Base-by-base conservation (phyloP, 1,140 invertebrate species). In the Cardiocondyla obscurior region DNA sequence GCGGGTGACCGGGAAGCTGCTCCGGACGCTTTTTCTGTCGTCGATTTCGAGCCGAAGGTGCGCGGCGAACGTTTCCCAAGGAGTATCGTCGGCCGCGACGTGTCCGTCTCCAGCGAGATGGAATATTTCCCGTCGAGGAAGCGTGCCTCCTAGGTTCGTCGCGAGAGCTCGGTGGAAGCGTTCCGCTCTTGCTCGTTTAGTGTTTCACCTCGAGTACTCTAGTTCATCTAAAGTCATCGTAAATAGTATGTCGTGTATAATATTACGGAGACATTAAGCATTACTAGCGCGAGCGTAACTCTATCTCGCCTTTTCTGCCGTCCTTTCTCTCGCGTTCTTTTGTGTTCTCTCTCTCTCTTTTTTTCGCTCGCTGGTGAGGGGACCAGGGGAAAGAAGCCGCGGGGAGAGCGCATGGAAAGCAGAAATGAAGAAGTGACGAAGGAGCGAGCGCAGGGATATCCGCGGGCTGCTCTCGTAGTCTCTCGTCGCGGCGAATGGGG, bases 201-300 rank as follows among this genome's bases (percentile, higher is more conserved):
- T 65, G 30, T 28, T 51, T 42, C 46, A 44, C 53, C 67, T 81
- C 36, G 46, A 81, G 57, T 76, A 85, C 16, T 14, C 83, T 84
- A 85, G 77, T 65, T 86, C 58, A 49, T 84, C 79, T 82, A 76
- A 60, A 85, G 28, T 74, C 49, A 67, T 73, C 57, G 36, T 55
- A 77, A 74, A 70, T 79, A 85, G 62, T 79, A 85, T 60, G 69
- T 79, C 30, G 16, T 28, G 42, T 64, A 85, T 77, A 88, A 70
- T 88, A 88, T 65, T 69, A 84, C 46, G 65, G 84, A 87, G 64
- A 87, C 55, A 72, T 70, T 87, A 88, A 87, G 57, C 76, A 42
- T 83, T 88, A 84, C 85, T 69, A 33, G 39, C 65, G 82, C 57
- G 58, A 84, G 82, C 57, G 70, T 84, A 49, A 49, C 55, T 39